Base-by-base conservation (phyloP, 2,888 invertebrate genomes). In the Azorinus chamasolen region DNA sequence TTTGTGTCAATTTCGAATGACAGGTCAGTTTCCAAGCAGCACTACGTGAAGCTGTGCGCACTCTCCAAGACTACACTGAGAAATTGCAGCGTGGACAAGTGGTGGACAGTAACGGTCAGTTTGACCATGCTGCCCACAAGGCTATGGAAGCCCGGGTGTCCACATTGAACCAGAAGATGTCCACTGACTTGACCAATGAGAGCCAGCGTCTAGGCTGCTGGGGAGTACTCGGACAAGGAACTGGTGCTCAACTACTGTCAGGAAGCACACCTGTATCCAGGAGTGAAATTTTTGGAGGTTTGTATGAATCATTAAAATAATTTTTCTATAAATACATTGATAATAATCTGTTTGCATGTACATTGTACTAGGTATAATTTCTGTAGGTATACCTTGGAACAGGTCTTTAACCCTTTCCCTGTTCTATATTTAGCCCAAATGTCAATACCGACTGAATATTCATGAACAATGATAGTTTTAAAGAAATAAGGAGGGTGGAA, bases 161-260 rank as follows among this genome's bases (percentile, higher is more conserved):
- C 0, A 51, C 88, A 10, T 83, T 91, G 3, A 73, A 90, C 20
- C 83, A 89, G 73, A 86, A 89, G 37, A 88, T 91, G 89, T 85
- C 88, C 4, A 75, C 69, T 5, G 88, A 88, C 46, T 72, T 89
- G 54, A 83, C 84, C 8, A 65, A 80, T 0, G 92, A 91, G 71
- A 88, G 91, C 73, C 71, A 83, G 55, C 71, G 91, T 22, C 73
- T 90, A n/a, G 91, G 91, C 18, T 89, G 90, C 27, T 91, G 91
- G 89, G 92, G 90, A 3, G 86, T 91, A 12, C 84, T 90, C 24
- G 90, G 90, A 50, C 78, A 89, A 61, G 90, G 88, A 8, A 88
- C 88, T 8, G 91, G 92, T 5, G 90, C 79, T 14, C 85, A 83
- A 62, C 82, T 92, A 5, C 69, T 91, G 32, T 85, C 86, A 18